phyloP scores from a whole-genome alignment of 2,888 invertebrate species.

The Brachypalpus laphriformis region DNA sequence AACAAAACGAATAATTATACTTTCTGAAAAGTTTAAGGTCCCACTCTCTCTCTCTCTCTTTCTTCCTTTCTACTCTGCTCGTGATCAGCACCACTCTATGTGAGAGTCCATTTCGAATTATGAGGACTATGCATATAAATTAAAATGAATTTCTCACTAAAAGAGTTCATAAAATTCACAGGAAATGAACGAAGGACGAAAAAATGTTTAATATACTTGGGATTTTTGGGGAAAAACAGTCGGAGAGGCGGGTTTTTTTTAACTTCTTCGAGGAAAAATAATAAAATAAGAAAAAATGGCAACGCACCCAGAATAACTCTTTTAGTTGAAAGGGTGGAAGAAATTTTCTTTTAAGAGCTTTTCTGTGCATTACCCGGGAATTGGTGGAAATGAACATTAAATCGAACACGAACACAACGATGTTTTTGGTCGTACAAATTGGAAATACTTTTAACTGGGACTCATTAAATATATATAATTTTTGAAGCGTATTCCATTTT shows the following conservation, averaged over 20 bases:
- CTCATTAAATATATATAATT: slow-evolving; percentile 52
- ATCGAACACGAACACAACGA: neutral
- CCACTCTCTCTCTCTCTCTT: neutral
- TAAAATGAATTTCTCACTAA: slow-evolving; percentile 47
- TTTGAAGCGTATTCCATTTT: slow-evolving; percentile 18
- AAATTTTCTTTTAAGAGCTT: neutral
- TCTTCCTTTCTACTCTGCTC: neutral
- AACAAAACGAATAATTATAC: slow-evolving; percentile 60
- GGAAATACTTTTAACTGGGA: slow-evolving; percentile 53
- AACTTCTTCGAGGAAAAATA: neutral
- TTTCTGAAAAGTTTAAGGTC: slow-evolving; percentile 55
- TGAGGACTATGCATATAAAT: slow-evolving; percentile 61
- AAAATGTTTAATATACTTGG: slow-evolving; percentile 22
- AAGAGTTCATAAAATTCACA: slow-evolving; percentile 46
- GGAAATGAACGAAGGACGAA: slow-evolving; percentile 22
- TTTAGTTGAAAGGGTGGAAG: neutral
- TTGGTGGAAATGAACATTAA: neutral
- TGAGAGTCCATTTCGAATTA: slow-evolving; percentile 47
- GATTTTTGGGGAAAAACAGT: neutral
- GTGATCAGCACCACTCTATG: neutral
- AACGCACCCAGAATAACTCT: slow-evolving; percentile 13
- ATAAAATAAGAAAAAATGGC: neutral
- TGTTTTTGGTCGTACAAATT: slow-evolving; percentile 9
- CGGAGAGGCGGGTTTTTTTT: neutral
- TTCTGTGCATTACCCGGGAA: neutral